Base-by-base conservation (phyloP, 2,888 invertebrate genomes). In the Petrophora chlorosata region DNA sequence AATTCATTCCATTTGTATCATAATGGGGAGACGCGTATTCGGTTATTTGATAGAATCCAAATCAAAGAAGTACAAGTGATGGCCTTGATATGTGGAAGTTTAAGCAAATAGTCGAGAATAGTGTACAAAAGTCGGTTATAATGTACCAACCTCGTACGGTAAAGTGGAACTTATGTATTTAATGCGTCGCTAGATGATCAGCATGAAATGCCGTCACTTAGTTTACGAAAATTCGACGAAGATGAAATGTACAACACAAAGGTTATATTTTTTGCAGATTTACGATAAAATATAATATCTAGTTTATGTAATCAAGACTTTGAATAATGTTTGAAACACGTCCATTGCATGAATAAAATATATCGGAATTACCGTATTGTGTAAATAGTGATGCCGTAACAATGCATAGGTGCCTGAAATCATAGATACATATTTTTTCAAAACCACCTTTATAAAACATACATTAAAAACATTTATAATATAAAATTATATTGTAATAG, bases 201-300 rank as follows among this genome's bases (percentile, higher is more conserved):
- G 82, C 84, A 83, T 82, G 42, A 70, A 76, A 84, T 83, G 81
- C 85, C 73, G 72, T 79, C 78, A 71, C 73, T 73, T 73, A 73
- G 73, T 75, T 75, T 73, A 76, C 63, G 73, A 76, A 62, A 71
- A 76, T 73, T 71, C 71, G 67, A 70, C 65, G 73, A 73, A 61
- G 72, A 68, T 67, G 63, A 64, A 75, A 74, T 76, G 75, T 81
- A 82, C 74, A 81, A 82, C 74, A 79, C 71, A 77, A 76, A 80
- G 73, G 75, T 77, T 81, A 83, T 87, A 87, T 88, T 88, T 88
- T 88, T 87, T 83, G 84, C 87, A 85, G 80, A 81, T 87, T 78
- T 87, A 87, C 71, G 80, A 76, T 72, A 70, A 72, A 42, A 56
- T 57, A 47, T 49, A 70, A 65, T 73, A 79, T 63, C 55, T 70